A percentile compares a stretch with the other conserved stretches of the same genome.
Evolutionary conservation across 2,797 vertebrate genomes (phyloP).

Genomic region (Oceanodroma leucorhoa): DNA sequence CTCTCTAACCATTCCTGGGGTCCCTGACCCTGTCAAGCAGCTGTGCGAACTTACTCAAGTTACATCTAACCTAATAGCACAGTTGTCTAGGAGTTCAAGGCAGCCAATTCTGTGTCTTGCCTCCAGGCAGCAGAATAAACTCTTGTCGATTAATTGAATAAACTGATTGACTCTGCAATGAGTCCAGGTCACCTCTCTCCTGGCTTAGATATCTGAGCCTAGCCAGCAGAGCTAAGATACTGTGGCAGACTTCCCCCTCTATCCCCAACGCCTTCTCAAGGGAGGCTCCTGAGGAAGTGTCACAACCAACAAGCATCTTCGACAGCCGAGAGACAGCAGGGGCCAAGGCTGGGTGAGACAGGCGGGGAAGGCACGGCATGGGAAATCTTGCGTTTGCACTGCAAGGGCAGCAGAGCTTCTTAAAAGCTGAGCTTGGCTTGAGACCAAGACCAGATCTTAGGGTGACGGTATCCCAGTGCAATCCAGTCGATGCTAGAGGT

Average conservation of each 20-base stretch:
- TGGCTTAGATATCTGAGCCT: background rate
- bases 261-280: background rate
- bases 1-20: background rate
- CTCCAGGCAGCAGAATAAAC: constrained; percentile 5
- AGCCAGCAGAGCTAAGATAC: background rate
- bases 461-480: background rate
- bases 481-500: background rate
- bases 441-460: background rate
- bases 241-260: background rate
- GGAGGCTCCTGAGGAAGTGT: background rate
- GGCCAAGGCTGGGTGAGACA: background rate
- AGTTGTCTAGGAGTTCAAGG: background rate
- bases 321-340: background rate
- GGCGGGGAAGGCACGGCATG: background rate
- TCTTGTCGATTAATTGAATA: background rate
- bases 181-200: background rate
- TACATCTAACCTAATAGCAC: background rate
- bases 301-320: background rate
- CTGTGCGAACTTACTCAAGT: background rate
- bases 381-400: background rate
- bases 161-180: background rate
- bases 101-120: background rate
- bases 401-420: background rate
- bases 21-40: background rate
- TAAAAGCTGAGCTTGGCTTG: background rate